phyloP scores from a whole-genome alignment of 2,888 invertebrate species.

The Zhengitettix transpicula region DNA sequence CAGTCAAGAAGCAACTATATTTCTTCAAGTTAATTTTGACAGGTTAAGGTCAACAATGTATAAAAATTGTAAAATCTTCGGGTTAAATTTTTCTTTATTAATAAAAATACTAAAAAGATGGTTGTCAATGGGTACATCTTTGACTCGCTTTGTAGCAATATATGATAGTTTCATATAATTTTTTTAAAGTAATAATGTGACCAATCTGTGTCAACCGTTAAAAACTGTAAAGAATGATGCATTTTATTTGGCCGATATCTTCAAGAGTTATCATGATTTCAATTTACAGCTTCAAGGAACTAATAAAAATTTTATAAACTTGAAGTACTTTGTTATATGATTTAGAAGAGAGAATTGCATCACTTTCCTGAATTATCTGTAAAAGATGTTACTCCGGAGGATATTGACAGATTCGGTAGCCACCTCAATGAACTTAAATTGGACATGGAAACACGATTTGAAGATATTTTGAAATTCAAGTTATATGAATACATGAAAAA shows the following conservation, averaged over 20 bases:
- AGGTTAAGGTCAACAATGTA: too few species aligned
- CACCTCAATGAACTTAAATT: neutral
- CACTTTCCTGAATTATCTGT: slow-evolving; percentile 10
- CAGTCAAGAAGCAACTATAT: too few species aligned
- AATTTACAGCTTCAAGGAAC: neutral
- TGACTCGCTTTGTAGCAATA: neutral
- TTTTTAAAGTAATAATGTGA: neutral
- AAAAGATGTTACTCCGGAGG: slow-evolving; percentile 7
- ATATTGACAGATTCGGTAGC: neutral
- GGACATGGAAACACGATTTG: neutral
- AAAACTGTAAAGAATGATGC: neutral
- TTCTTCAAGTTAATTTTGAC: too few species aligned
- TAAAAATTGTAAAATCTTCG: too few species aligned
- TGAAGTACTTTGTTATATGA: slow-evolving; percentile 7
- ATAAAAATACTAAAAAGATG: neutral
- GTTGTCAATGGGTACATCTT: neutral
- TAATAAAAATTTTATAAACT: slow-evolving; percentile 4
- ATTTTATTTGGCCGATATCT: neutral
- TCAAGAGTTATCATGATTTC: neutral
- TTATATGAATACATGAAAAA: neutral
- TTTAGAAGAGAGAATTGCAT: slow-evolving; percentile 10
- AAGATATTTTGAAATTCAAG: neutral
- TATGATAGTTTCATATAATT: neutral
- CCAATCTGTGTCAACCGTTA: neutral
- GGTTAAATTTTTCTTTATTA: neutral